phyloP scores from a whole-genome alignment of 2,888 invertebrate species.

The Nymphalis c-album region DNA sequence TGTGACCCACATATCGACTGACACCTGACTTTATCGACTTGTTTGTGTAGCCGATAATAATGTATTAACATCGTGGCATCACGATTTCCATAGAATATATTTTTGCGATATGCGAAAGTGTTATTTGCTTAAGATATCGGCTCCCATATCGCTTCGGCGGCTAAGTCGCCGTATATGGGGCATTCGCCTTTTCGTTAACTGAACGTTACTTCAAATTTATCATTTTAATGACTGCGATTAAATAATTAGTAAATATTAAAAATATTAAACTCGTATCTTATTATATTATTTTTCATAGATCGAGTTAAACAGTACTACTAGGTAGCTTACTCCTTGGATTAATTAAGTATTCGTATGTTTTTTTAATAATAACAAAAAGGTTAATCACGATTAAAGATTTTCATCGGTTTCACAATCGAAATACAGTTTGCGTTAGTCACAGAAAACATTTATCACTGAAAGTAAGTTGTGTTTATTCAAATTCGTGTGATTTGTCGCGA shows the following conservation, averaged over 20 bases:
- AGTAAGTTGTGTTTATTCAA: constrained; percentile 1
- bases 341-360: too few relatives aligned
- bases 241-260: too few relatives aligned
- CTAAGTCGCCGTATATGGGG: constrained; percentile 17
- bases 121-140: constrained; percentile 46
- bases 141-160: constrained; percentile 11
- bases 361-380: too few relatives aligned
- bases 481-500: constrained; percentile 11
- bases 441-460: neutral
- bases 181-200: constrained; percentile 9
- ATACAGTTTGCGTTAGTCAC: neutral
- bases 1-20: constrained; percentile 52
- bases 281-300: too few relatives aligned
- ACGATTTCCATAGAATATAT: constrained; percentile 44
- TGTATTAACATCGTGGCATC: constrained; percentile 37
- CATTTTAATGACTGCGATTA: neutral
- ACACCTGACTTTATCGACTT: constrained; percentile 50
- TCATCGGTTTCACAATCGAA: neutral
- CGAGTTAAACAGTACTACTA: too few relatives aligned
- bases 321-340: too few relatives aligned
- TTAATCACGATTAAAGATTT: too few relatives aligned
- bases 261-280: too few relatives aligned
- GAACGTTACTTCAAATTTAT: constrained; percentile 6
- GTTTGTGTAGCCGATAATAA: constrained; percentile 51
- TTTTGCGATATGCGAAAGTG: constrained; percentile 47